Conservation (phyloP, 2,888 invertebrate species). For the Plusia festucae region DNA sequence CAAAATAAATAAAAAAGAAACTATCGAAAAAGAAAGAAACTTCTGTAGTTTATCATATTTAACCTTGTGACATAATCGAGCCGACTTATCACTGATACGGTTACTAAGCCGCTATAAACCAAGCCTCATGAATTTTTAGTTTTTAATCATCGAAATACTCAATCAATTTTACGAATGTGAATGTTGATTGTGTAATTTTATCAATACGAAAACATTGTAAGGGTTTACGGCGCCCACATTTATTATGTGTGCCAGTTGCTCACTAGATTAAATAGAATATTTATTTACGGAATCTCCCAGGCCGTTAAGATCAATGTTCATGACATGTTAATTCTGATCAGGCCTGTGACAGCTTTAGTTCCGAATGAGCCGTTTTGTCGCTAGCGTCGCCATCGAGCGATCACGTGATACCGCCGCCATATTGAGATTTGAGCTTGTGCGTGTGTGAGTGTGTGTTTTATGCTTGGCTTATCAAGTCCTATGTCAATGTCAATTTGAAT, state of each 20-base stretch:
- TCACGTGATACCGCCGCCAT: no score
- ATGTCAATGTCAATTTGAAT: no score
- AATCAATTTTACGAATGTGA: conserved; percentile 16
- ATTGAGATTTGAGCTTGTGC: no score
- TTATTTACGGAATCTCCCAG: not conserved
- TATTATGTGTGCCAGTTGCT: not conserved
- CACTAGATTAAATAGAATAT: not conserved
- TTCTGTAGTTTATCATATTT: not conserved
- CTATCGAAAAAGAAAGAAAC: not conserved
- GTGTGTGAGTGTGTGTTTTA: no score
- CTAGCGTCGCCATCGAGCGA: no score
- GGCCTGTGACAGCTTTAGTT: no score
- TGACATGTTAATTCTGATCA: no score
- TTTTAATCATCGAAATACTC: conserved; percentile 31
- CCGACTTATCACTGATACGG: conserved; percentile 29
- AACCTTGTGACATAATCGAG: conserved; percentile 6
- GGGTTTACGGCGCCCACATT: not conserved
- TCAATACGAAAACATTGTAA: not conserved
- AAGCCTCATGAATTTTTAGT: conserved; percentile 6
- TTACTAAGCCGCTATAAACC: conserved; percentile 25
- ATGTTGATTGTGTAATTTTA: not conserved
- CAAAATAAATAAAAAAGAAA: no score
- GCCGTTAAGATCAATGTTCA: not conserved
- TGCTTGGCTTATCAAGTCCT: no score
- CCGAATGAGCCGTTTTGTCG: no score